Conservation (phyloP, 2,797 vertebrate species). For the Gobio occitaniae region DNA sequence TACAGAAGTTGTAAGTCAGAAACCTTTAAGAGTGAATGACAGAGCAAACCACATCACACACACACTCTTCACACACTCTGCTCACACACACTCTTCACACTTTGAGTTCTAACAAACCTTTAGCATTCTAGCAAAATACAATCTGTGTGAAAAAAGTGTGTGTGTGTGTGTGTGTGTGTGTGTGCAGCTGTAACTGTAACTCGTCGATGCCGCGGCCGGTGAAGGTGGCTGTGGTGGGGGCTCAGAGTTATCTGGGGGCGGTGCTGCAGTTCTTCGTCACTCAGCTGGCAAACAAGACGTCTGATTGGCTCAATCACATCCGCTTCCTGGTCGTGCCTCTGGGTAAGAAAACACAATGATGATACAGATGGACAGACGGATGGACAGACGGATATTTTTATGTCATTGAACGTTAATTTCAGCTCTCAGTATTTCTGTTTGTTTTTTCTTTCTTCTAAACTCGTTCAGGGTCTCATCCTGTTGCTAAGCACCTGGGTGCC, state of each 20-base stretch:
- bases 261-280: conserved; percentile 96
- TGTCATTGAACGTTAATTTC: not conserved
- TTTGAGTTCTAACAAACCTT: not conserved
- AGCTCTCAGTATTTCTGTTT: not conserved
- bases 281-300: conserved; percentile 94
- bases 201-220: conserved; percentile 93
- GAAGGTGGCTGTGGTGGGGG: conserved; percentile 91
- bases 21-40: not conserved
- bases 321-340: conserved; percentile 94
- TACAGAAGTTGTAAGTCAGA: conserved; percentile 94
- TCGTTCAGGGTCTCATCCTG: conserved; percentile 87
- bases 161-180: not conserved
- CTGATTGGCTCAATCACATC: conserved; percentile 96
- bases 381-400: not conserved
- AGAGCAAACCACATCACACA: not conserved
- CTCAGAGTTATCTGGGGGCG: conserved; percentile 92
- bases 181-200: conserved; percentile 95
- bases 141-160: not conserved
- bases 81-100: not conserved
- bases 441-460: not conserved
- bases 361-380: not conserved
- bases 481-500: conserved; percentile 93
- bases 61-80: not conserved
- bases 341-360: conserved; percentile 74
- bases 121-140: not conserved